Evolutionary conservation across 2,888 invertebrate species (phyloP).

Genomic region (Rhagophthalmus giganteus): DNA sequence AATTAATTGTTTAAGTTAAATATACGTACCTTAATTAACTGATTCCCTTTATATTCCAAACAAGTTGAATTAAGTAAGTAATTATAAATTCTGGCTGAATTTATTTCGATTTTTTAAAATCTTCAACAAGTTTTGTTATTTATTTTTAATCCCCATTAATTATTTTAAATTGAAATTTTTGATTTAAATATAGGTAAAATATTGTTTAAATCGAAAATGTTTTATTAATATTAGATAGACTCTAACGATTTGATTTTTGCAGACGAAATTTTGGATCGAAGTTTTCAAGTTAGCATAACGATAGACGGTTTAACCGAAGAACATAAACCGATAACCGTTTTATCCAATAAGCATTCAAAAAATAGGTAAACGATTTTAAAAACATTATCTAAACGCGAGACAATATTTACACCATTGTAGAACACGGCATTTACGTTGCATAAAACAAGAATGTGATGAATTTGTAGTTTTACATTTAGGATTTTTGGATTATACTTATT

Average conservation of each 20-base stretch:
- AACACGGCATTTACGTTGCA: slow-evolving; percentile 81
- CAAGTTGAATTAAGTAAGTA: no score
- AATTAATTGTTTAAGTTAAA: slow-evolving; percentile 41
- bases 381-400: neutral
- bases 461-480: slow-evolving; percentile 88
- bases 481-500: slow-evolving; percentile 84
- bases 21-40: no score
- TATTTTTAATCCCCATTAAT: no score
- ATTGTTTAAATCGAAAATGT: slow-evolving; percentile 2
- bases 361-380: slow-evolving; percentile 64
- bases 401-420: slow-evolving; percentile 54
- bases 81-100: no score
- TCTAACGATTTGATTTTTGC: slow-evolving; percentile 51
- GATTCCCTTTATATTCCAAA: no score
- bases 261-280: slow-evolving; percentile 91
- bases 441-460: slow-evolving; percentile 80
- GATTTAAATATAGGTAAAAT: no score
- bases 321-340: slow-evolving; percentile 69
- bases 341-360: slow-evolving; percentile 66
- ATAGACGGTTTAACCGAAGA: slow-evolving; percentile 80
- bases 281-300: slow-evolving; percentile 82
- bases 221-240: no score
- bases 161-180: no score
- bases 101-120: no score
- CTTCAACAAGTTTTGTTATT: no score